Conservation (phyloP, 1,140 invertebrate genomes). For the Elysia chlorotica region DNA sequence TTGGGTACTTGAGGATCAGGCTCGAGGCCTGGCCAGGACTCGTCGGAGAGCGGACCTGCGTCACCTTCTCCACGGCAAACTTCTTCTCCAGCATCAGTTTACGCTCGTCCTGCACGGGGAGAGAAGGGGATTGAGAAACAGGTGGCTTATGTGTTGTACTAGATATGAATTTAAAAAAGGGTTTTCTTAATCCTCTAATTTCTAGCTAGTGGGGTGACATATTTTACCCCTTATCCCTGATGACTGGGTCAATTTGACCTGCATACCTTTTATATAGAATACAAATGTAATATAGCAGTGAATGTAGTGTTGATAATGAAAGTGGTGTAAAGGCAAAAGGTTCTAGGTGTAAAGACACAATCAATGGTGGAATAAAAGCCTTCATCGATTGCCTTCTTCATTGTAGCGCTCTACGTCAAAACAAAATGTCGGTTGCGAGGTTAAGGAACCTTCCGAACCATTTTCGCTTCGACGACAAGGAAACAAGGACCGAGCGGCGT, state of each 20-base stretch:
- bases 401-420: neutral
- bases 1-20: constrained; percentile 27
- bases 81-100: constrained; percentile 16
- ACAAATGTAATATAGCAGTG: too few species aligned
- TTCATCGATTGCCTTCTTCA: neutral
- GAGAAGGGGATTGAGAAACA: too few species aligned
- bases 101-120: constrained; percentile 25
- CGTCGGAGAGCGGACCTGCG: constrained; percentile 17
- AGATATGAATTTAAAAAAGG: too few species aligned
- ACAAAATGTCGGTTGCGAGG: neutral
- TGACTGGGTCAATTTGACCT: too few species aligned
- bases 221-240: too few species aligned
- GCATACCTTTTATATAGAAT: too few species aligned
- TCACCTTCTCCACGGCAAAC: constrained; percentile 13
- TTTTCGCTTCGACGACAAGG: constrained; percentile 39
- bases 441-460: constrained; percentile 16
- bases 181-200: too few species aligned
- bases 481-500: constrained; percentile 23
- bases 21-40: constrained; percentile 5
- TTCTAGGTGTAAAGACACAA: neutral
- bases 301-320: too few species aligned
- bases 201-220: too few species aligned
- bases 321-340: neutral
- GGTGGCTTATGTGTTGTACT: too few species aligned
- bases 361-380: too few species aligned